Evolutionary conservation across 2,797 vertebrate genomes (phyloP).

Genomic region (Synaphobranchus kaupii): DNA sequence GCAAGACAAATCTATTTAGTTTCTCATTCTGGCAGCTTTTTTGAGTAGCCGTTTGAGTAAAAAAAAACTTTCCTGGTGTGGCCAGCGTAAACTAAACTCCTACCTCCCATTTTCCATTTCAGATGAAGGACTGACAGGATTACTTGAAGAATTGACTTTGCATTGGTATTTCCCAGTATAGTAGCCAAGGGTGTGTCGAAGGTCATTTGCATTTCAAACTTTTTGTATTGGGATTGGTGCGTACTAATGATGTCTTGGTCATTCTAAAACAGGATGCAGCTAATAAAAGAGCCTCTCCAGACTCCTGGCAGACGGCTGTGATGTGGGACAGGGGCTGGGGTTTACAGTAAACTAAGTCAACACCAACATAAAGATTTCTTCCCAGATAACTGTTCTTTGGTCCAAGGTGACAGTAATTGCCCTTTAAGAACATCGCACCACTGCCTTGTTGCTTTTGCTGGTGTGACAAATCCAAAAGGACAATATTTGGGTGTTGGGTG

Average conservation of each 20-base stretch:
- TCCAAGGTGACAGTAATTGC: neutral
- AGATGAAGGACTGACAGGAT: slow-evolving; percentile 54
- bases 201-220: slow-evolving; percentile 40
- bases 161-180: slow-evolving; percentile 56
- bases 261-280: slow-evolving; percentile 14
- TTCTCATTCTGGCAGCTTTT: slow-evolving; percentile 40
- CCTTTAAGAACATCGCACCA: neutral
- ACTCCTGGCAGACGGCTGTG: neutral
- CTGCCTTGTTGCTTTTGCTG: neutral
- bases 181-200: slow-evolving; percentile 51
- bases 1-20: slow-evolving; percentile 47
- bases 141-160: slow-evolving; percentile 49
- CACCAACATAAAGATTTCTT: neutral
- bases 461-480: neutral
- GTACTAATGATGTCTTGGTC: slow-evolving; percentile 34
- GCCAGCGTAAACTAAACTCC: slow-evolving; percentile 51
- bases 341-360: slow-evolving; percentile 6
- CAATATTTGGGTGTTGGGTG: neutral
- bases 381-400: neutral
- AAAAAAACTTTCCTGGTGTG: slow-evolving; percentile 50
- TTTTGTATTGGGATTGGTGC: slow-evolving; percentile 46
- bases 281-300: neutral
- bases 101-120: slow-evolving; percentile 42
- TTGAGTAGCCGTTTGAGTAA: slow-evolving; percentile 40
- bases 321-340: neutral